A percentile compares a stretch with the other conserved stretches of the same genome.
Conservation (phyloP, 2,888 invertebrate species). For the Tenodera sinensis region DNA sequence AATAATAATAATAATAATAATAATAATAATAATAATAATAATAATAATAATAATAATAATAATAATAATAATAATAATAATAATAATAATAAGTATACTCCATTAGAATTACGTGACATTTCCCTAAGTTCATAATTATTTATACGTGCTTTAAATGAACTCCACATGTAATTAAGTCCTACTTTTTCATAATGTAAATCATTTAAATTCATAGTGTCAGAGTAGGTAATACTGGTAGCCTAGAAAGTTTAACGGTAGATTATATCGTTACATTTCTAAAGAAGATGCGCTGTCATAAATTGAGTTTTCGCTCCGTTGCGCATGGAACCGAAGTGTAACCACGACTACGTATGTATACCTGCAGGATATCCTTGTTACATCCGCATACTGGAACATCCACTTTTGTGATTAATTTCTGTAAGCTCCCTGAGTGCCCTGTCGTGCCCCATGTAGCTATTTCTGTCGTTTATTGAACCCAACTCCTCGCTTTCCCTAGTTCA, state of each 20-base stretch:
- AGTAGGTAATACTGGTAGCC: not conserved
- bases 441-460: not conserved
- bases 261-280: not conserved
- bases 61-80: no score
- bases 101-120: no score
- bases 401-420: not conserved
- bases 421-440: not conserved
- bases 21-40: no score
- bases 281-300: not conserved
- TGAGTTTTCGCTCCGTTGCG: not conserved
- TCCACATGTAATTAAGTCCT: no score
- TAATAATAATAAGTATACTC: no score
- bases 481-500: no score
- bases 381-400: not conserved
- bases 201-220: not conserved
- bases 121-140: no score
- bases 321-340: not conserved
- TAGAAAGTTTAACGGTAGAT: not conserved
- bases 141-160: no score
- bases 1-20: no score
- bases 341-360: not conserved
- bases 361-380: not conserved
- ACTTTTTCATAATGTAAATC: no score
- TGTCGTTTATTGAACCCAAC: not conserved
- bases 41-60: no score